phyloP scores from a whole-genome alignment of 1,140 invertebrate species.

The Ephestia elutella region DNA sequence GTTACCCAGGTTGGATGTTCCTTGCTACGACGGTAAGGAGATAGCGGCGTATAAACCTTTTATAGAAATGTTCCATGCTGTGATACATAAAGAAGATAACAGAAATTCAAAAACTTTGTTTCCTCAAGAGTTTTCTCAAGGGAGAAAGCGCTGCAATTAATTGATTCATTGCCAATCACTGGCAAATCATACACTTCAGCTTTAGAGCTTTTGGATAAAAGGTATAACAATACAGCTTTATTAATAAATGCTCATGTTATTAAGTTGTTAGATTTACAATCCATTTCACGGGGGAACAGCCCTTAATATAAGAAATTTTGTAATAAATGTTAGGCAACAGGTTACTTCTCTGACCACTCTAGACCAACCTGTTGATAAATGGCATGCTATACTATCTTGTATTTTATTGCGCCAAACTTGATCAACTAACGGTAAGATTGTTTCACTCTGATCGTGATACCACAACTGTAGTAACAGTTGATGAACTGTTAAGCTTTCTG shows the following conservation, averaged over 20 bases:
- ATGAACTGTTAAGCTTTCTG: not conserved
- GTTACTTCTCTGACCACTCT: slow-evolving; percentile 3
- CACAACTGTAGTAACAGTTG: slow-evolving; percentile 9
- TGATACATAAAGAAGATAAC: not conserved
- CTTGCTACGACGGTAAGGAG: too few species aligned
- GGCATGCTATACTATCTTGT: slow-evolving; percentile 5
- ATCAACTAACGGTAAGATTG: slow-evolving; percentile 5
- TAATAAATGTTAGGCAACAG: slow-evolving; percentile 5
- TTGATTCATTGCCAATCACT: slow-evolving; percentile 8
- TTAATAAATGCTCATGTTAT: slow-evolving; percentile 4
- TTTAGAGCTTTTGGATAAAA: not conserved
- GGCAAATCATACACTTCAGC: slow-evolving; percentile 3
- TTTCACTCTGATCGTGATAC: slow-evolving; percentile 6
- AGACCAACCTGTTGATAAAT: slow-evolving; percentile 5
- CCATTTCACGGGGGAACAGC: not conserved
- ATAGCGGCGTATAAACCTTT: slow-evolving; percentile 5
- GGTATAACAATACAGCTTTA: slow-evolving; percentile 9
- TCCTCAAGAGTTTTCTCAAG: slow-evolving; percentile 8
- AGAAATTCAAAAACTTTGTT: slow-evolving; percentile 9
- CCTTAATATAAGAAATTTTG: not conserved
- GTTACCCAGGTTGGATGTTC: too few species aligned
- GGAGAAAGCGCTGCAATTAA: slow-evolving; percentile 9
- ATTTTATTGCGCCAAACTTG: slow-evolving; percentile 10
- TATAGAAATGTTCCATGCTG: slow-evolving; percentile 10
- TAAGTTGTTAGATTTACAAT: not conserved